These are phyloP conservation scores for Mythimna loreyi DNA, from an alignment of 2,888 invertebrate species.

Conservation along the genomic window DNA sequence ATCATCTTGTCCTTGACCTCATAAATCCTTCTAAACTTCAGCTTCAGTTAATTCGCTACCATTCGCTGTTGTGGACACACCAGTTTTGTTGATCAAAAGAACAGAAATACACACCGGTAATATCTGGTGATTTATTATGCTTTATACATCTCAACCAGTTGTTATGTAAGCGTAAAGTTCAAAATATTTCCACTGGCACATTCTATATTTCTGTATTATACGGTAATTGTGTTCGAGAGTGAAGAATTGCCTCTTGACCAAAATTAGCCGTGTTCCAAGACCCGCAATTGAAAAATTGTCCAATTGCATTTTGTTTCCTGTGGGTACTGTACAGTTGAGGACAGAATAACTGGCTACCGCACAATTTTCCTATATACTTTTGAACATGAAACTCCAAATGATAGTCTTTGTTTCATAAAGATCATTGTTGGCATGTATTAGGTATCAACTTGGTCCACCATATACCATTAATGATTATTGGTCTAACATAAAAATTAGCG, in stretches of 20 bases:
- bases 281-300: constrained; percentile 88
- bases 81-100: constrained; percentile 52
- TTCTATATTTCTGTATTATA: constrained; percentile 65
- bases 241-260: constrained; percentile 79
- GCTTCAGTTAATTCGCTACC: constrained; percentile 30
- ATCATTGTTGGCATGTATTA: constrained; percentile 5
- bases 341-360: constrained; percentile 58
- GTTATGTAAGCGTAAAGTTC: constrained; percentile 56
- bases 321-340: constrained; percentile 75
- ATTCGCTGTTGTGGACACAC: constrained; percentile 31
- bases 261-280: constrained; percentile 81
- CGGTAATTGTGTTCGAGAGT: constrained; percentile 69
- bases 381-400: background rate
- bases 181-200: constrained; percentile 59
- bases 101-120: constrained; percentile 58
- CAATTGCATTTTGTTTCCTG: constrained; percentile 88
- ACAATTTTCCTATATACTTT: constrained; percentile 26
- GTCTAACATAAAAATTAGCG: background rate
- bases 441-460: constrained; percentile 21
- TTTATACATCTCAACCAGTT: constrained; percentile 60
- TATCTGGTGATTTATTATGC: constrained; percentile 61
- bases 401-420: constrained; percentile 6
- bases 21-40: constrained; percentile 41
- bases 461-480: constrained; percentile 3
- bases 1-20: constrained; percentile 55